Evolutionary conservation across 1,140 invertebrate species (phyloP), one percentile per base, ranked within the genome.

Genomic region (Periplaneta americana): DNA sequence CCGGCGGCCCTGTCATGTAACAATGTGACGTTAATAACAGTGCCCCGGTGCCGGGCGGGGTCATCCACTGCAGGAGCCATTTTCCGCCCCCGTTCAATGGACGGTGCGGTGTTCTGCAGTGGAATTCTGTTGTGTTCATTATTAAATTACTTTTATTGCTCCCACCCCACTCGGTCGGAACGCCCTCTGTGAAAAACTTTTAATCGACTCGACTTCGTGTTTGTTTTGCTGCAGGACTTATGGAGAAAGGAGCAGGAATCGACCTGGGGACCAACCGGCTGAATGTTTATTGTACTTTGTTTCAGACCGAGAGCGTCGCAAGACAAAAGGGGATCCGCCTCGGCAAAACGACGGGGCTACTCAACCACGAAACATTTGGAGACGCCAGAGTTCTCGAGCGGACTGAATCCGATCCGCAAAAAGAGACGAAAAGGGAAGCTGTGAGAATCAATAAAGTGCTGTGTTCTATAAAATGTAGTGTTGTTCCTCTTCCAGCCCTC

Each of bases 351-450:
- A 66, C 48, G 11, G 48, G 48, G 48, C 6, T 66, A 66, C 48
- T 66, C 48, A 66, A 66, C 77, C 1, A 0, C 1, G 18, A 37
- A 17, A 48, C 39, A 37, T 35, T 48, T 48, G 28, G 34, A 34
- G 33, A 48, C 74, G 10, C 75, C 80, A 28, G 80, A 80, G 80
- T 80, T 80, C 80, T 57, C 32, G 57, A 80, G 80, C 39, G 80
- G 80, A 33, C 66, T 80, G 35, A 66, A 80, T 18, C n/a, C 13
- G 18, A 22, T 34, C 80, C 32, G 33, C 48, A 80, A 75, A 34
- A 80, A 75, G n/a, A 75, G 33, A 37, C 66, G 34, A 33, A 33
- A 39, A 36, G 32, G 13, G 28, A 34, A 77, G 75, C 31, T 9
- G 75, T 33, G 34, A 34, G 17, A 77, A 34, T 77, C 75, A 34